A percentile compares a stretch with the other conserved stretches of the same genome.
Conservation (phyloP, 2,797 vertebrate genomes). For the Fratercula arctica region DNA sequence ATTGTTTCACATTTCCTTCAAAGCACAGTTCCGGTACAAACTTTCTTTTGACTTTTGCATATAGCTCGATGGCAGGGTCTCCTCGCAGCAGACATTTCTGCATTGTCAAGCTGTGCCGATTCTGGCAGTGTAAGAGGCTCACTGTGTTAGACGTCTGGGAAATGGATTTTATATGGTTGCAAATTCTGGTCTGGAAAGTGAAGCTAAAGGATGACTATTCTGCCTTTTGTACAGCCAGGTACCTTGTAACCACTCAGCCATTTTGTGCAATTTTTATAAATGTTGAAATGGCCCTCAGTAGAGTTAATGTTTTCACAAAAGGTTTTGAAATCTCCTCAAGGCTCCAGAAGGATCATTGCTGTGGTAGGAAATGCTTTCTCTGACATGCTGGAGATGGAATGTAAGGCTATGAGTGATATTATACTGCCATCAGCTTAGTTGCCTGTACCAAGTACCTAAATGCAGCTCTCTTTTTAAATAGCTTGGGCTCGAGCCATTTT, state of each 20-base stretch:
- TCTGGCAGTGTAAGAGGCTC: neutral
- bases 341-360: neutral
- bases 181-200: neutral
- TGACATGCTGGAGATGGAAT: neutral
- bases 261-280: neutral
- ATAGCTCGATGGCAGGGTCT: neutral
- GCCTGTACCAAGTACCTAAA: neutral
- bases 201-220: neutral
- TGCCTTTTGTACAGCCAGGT: neutral
- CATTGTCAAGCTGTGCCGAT: neutral
- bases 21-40: neutral
- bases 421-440: neutral
- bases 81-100: neutral
- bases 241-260: neutral
- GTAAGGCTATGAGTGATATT: neutral
- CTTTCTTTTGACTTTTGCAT: neutral
- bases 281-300: neutral
- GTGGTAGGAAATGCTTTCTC: neutral
- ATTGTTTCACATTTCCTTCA: neutral
- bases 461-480: neutral
- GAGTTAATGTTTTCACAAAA: neutral
- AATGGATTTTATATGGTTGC: neutral
- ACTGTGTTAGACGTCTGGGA: neutral
- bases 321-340: neutral
- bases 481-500: neutral